A percentile compares a stretch with the other conserved stretches of the same genome.
phyloP scores from a whole-genome alignment of 2,888 invertebrate species.

The Tryphoninae sp. region DNA sequence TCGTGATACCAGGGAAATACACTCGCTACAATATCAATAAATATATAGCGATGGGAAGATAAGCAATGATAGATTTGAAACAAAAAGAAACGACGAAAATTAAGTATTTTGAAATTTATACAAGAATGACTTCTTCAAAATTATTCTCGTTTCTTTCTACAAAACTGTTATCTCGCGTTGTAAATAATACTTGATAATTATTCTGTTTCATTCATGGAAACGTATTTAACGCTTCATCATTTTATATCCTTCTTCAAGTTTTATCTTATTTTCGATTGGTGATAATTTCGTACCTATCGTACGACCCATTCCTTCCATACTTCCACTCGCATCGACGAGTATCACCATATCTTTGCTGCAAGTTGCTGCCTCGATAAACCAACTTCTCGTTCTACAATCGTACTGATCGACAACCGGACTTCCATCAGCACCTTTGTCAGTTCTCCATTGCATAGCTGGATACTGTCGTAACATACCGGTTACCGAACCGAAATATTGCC shows the following conservation, averaged over 20 bases:
- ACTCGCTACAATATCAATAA: neutral
- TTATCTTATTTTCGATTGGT: neutral
- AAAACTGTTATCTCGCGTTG: neutral
- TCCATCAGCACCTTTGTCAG: conserved; percentile 62
- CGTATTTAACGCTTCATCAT: neutral
- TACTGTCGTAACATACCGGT: conserved; percentile 96
- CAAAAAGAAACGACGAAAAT: neutral
- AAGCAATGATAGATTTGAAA: neutral
- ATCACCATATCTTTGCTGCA: conserved; percentile 99
- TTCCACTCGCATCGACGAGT: conserved; percentile 96
- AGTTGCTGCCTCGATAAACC: conserved; percentile 99
- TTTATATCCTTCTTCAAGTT: neutral
- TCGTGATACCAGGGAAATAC: neutral
- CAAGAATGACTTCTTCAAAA: neutral
- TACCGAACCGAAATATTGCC: conserved; percentile 99
- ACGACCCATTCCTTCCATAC: conserved; percentile 93
- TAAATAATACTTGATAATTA: neutral
- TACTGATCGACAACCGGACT: conserved; percentile 87
- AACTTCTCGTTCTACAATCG: conserved; percentile 95
- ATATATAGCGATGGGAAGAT: neutral
- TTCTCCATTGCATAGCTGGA: conserved; percentile 84
- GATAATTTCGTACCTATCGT: conserved; percentile 82
- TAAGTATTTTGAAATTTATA: too few relatives aligned
- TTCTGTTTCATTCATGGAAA: neutral
- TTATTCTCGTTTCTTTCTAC: neutral